Evolutionary conservation across 2,888 invertebrate species (phyloP).

Genomic region (Minunthozetes semirufus): DNA sequence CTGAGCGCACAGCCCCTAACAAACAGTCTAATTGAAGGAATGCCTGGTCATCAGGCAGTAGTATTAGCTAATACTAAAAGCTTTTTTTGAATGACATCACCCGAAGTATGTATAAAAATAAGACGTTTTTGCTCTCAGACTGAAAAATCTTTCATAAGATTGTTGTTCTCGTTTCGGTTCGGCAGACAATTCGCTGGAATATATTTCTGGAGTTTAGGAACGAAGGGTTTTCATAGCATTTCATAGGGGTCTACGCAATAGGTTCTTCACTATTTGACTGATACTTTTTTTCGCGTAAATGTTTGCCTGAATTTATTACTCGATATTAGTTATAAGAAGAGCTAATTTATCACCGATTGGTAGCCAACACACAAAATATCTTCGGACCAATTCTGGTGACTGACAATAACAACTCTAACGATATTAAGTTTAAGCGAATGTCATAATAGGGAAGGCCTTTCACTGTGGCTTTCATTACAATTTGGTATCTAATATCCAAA

Average conservation of each 20-base stretch:
- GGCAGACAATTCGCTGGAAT: neutral
- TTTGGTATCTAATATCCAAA: neutral
- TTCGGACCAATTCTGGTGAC: neutral
- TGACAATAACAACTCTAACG: neutral
- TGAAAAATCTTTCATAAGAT: neutral
- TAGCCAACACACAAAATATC: neutral
- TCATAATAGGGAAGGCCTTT: neutral
- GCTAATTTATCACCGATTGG: neutral
- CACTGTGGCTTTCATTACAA: neutral
- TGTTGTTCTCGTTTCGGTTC: neutral
- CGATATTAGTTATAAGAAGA: neutral
- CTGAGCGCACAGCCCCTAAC: no score
- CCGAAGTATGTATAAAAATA: neutral
- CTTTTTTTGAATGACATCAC: neutral
- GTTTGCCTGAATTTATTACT: no score
- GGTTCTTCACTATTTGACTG: no score
- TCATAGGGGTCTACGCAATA: no score
- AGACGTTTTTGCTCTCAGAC: neutral
- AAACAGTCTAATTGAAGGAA: no score
- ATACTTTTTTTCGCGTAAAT: no score
- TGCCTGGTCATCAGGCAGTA: neutral
- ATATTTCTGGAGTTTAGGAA: neutral
- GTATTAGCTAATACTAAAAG: neutral
- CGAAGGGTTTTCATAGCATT: no score
- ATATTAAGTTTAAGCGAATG: conserved; percentile 7